phyloP scores from a whole-genome alignment of 2,888 invertebrate species.

The Clanis bilineata region DNA sequence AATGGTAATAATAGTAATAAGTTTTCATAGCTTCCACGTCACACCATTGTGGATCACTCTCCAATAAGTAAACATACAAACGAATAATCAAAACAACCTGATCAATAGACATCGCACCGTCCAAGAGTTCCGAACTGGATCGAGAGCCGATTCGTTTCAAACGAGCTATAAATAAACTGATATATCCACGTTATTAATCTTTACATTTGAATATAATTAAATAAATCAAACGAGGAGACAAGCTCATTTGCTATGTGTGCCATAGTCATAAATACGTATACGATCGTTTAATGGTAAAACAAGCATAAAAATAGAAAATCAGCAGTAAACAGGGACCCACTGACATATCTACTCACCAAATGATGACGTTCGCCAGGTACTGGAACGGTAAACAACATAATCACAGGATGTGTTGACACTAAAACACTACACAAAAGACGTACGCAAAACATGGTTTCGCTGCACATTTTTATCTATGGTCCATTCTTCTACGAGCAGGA shows the following conservation, averaged over 20 bases:
- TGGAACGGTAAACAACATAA: too few species aligned
- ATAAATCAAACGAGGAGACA: constrained; percentile 20
- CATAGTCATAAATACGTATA: constrained; percentile 12
- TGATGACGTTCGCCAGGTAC: too few species aligned
- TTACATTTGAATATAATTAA: constrained; percentile 16
- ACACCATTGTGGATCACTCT: neutral
- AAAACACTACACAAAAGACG: too few species aligned
- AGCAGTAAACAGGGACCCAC: constrained; percentile 13
- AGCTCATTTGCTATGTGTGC: constrained; percentile 14
- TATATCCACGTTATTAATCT: constrained; percentile 13
- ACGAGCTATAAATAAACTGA: constrained; percentile 18
- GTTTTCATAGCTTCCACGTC: too few species aligned
- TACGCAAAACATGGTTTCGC: too few species aligned
- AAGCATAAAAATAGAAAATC: constrained; percentile 20
- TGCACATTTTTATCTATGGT: too few species aligned
- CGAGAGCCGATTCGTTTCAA: constrained; percentile 14
- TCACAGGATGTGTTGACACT: too few species aligned
- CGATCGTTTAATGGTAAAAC: constrained; percentile 17
- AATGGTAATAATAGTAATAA: too few species aligned
- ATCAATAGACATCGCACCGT: neutral
- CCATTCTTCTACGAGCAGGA: too few species aligned
- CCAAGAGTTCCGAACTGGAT: neutral
- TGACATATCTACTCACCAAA: neutral
- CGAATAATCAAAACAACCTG: neutral
- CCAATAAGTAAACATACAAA: neutral